Evolutionary conservation across 2,888 invertebrate genomes (phyloP).

Genomic region (Glomeris marginata): DNA sequence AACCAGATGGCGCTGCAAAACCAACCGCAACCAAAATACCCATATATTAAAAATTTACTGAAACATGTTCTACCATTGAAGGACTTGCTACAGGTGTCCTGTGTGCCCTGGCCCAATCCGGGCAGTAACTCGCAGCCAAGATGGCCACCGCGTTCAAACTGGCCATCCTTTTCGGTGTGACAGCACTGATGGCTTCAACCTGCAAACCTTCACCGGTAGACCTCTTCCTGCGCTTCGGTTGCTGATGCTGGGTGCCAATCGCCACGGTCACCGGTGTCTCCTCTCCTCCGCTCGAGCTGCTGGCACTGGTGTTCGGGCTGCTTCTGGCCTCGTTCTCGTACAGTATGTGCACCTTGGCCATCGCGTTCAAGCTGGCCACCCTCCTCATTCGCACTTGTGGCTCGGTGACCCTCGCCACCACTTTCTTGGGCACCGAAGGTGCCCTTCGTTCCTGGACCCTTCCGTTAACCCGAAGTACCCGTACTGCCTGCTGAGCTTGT

Average conservation of each 20-base stretch:
- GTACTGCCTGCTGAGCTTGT: too few species aligned
- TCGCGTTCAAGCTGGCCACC: constrained; percentile 74
- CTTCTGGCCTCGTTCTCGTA: constrained; percentile 60
- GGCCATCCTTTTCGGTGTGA: constrained; percentile 77
- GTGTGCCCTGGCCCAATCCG: constrained; percentile 23
- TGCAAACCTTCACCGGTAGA: constrained; percentile 19
- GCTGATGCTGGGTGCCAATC: not conserved
- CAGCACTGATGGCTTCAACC: constrained; percentile 54
- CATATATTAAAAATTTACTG: too few species aligned
- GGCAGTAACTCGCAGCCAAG: constrained; percentile 61
- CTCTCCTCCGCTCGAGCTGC: not conserved
- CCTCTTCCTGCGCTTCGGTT: not conserved
- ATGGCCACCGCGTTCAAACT: constrained; percentile 81
- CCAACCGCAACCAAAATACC: too few species aligned
- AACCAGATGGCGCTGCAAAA: too few species aligned
- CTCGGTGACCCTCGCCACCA: not conserved
- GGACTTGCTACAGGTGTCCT: not conserved
- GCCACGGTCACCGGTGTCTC: not conserved
- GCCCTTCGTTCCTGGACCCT: not conserved
- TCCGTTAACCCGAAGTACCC: too few species aligned
- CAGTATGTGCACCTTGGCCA: constrained; percentile 77
- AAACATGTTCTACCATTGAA: not conserved
- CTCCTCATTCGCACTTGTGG: constrained; percentile 29
- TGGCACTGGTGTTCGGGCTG: constrained; percentile 5
- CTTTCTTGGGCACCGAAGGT: not conserved